Evolutionary conservation across 2,888 invertebrate species (phyloP), one percentile per base, ranked within the genome.

Genomic region (Xanthorhoe spadicearia): DNA sequence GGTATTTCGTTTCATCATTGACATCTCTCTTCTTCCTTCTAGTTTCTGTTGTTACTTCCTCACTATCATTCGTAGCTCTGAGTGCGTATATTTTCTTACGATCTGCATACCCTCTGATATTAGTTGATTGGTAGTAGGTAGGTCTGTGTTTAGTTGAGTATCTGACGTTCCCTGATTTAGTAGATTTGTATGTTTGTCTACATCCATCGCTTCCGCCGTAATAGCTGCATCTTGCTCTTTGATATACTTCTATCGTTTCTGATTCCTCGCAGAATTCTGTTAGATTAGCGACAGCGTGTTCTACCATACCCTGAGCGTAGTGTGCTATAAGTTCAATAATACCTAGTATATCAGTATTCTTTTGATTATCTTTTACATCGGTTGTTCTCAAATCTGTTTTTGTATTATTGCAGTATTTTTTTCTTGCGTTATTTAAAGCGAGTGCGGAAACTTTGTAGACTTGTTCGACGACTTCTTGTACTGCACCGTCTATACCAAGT

Each of bases 111-210:
- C 73, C 69, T 0, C 55, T 6, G 19, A 82, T 71, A 32, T 76
- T 82, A 0, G 89, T 89, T 0, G 84, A 83, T 17, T 75, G 76
- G 3, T 10, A 5, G 3, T 74, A 73, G 0, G 64, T 4, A 0
- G 89, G 89, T 61, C 85, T 74, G 18, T 87, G 83, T 7, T 87
- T 74, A 0, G 89, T 88, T 0, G 81, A 83, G 69, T 82, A 63
- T 4, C 15, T 68, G 0, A 84, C 78, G 0, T 53, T 4, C 0
- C 87, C 85, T 0, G 74, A 74, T 66, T 83, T 84, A 0, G 88
- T 88, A 0, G 86, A 83, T 43, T 61, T 78, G 19, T 75, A 84
- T 0, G 43, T 54, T 4, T 53, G 23, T 0, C 67, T 66, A 49
- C 84, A 84, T 60, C 77, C 70, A 0, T 63, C 57, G 0, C 54